phyloP scores from a whole-genome alignment of 2,113 vertebrate genomes.

The Dipodomys ordii region DNA sequence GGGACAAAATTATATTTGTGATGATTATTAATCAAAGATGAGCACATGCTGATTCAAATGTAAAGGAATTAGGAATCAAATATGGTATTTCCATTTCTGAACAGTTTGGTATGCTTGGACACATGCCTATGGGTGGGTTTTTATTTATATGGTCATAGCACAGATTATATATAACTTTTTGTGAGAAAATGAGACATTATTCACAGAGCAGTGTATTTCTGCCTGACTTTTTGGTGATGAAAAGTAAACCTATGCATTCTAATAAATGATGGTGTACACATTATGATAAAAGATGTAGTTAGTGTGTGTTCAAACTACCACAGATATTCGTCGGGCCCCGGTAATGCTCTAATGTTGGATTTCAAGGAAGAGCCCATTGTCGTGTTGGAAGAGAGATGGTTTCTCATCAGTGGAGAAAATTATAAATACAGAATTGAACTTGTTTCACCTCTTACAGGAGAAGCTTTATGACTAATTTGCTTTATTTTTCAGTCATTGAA shows the following conservation, averaged over 20 bases:
- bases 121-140: not conserved
- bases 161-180: conserved; percentile 72
- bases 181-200: conserved; percentile 56
- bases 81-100: conserved; percentile 62
- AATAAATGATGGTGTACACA: conserved; percentile 68
- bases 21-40: conserved; percentile 66
- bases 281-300: conserved; percentile 69
- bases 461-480: conserved; percentile 54
- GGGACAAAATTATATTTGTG: conserved; percentile 60
- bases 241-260: conserved; percentile 71
- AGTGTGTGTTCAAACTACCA: conserved; percentile 33
- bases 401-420: conserved; percentile 42
- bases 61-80: conserved; percentile 63
- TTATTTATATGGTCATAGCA: conserved; percentile 61
- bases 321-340: conserved; percentile 19
- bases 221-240: conserved; percentile 63
- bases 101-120: conserved; percentile 66
- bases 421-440: not conserved
- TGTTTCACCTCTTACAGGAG: conserved; percentile 45
- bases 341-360: conserved; percentile 19
- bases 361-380: conserved; percentile 42
- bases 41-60: conserved; percentile 20
- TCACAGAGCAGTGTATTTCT: conserved; percentile 67
- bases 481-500: conserved; percentile 52
- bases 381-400: not conserved